Percentiles rank a stretch among this genome's conserved stretches.
These are phyloP conservation scores for Oophaga sylvatica DNA, from an alignment of 2,797 vertebrate species.

Conservation along the genomic window DNA sequence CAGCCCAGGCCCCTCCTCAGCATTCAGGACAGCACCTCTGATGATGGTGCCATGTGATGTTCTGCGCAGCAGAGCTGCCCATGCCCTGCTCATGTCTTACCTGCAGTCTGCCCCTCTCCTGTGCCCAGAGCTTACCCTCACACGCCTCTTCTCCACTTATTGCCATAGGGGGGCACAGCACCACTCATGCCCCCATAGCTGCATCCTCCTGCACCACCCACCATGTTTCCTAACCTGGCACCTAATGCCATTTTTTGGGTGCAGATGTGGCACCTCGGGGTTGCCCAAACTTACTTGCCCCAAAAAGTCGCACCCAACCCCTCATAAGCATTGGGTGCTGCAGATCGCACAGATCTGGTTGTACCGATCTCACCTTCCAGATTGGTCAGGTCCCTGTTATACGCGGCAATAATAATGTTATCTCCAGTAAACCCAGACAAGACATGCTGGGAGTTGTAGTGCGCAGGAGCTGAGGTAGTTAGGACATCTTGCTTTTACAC, in stretches of 20 bases:
- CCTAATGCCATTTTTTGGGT: background rate
- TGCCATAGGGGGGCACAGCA: background rate
- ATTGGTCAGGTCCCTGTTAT: background rate
- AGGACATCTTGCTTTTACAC: too few relatives aligned
- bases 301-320: background rate
- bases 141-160: too few relatives aligned
- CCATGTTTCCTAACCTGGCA: too few relatives aligned
- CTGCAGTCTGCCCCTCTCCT: background rate
- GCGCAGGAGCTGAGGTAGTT: background rate
- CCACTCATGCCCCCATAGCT: background rate
- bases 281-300: background rate
- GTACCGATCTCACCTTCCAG: background rate
- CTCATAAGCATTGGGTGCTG: background rate
- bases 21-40: background rate
- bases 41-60: slow-evolving; percentile 3
- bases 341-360: background rate
- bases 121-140: background rate
- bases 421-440: background rate
- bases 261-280: too few relatives aligned
- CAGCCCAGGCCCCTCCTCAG: slow-evolving; percentile 1
- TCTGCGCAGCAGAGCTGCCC: background rate
- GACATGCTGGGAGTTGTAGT: background rate
- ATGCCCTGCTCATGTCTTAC: too few relatives aligned
- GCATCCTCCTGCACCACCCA: background rate
- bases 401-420: too few relatives aligned